Base-by-base conservation (phyloP, 1,140 invertebrate genomes). In the Leptinotarsa undecemlineata region DNA sequence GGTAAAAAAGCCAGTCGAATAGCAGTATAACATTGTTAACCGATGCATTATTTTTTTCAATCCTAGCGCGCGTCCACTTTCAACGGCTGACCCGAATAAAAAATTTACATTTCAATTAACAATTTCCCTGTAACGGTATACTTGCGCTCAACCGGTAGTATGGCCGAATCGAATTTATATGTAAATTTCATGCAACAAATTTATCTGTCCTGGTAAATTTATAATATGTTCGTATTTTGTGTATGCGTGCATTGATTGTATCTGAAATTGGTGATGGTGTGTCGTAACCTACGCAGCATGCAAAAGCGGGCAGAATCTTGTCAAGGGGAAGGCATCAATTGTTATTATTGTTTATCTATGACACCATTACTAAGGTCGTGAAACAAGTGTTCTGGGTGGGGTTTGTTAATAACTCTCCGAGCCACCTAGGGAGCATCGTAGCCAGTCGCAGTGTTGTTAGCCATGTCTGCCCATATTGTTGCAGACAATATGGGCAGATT, bases 91-190 rank as follows among this genome's bases (percentile, higher is more conserved):
- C 33, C 33, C 51, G 51, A 57, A 57, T 57, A 57, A 57, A 57
- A 57, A 57, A 57, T 57, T 57, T 57, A 57, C 51, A 57, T 57
- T 57, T 57, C 51, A 57, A 57, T 57, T 57, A 57, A 57, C 51
- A 57, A 57, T 57, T 57, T 57, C n/a, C 17, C 51, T 57, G 15
- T 17, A 3, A 57, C 4, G 15, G 17, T 57, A 57, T 42, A 57
- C 17, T n/a, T 57, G 0, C 51, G 17, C 6, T 57, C 5, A 2
- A 57, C 15, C n/a, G 4, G 51, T 19, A 57, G 33, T n/a, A 57
- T 4, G n/a, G 14, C 51, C n/a, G 8, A 11, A n/a, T 57, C 51
- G 51, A 17, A 57, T 57, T 57, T n/a, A 57, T 57, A 57, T 19
- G 51, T 57, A 19, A 57, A 57, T 57, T 57, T 5, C 51, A 57